Base-by-base conservation (phyloP, 2,113 vertebrate genomes). In the Limanda limanda region DNA sequence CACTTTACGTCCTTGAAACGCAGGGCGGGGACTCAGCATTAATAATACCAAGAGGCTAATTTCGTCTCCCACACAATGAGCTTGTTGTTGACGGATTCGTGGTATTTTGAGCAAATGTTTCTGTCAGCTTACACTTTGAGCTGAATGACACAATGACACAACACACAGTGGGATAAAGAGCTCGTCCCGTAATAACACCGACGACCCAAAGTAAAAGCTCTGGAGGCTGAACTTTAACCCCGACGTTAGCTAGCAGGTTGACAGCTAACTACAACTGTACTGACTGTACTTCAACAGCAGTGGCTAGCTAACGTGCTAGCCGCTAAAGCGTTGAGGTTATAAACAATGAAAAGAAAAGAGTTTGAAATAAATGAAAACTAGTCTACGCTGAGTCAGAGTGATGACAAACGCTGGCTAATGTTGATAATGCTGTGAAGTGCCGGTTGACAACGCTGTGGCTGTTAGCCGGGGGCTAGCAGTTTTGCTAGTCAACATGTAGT, bases 1-100 rank as follows among this genome's bases (percentile, higher is more conserved):
- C 81, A 86, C 89, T 74, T 89, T 79, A 74, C 71, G 87, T 89
- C 86, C 83, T 91, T 91, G 83, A 91, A 83, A 72, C n/a, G 60
- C 74, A 84, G 89, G 92, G 92, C 64, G 88, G 88, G 61, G 74
- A 86, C 79, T 66, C 70, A 82, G 64, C 60, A 89, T 79, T 78
- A 89, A 82, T 74, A 87, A 88, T 59, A 75, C 6, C 76, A 70
- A 21, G 42, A 70, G 45, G 66, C 84, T 87, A 87, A 91, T 76
- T 84, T 27, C 61, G 85, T 82, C 84, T 70, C 55, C 45, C 45
- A 76, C 63, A 90, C 89, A 92, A 90, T 87, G 83, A 84, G 56
- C 42, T 31, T 61, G 74, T 52, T 81, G 83, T 76, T 73, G 59
- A 66, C 31, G 21, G 83, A 85, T 76, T 70, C 2, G 15, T 47